Evolutionary conservation across 2,888 invertebrate genomes (phyloP).

Genomic region (Latrodectus elegans): DNA sequence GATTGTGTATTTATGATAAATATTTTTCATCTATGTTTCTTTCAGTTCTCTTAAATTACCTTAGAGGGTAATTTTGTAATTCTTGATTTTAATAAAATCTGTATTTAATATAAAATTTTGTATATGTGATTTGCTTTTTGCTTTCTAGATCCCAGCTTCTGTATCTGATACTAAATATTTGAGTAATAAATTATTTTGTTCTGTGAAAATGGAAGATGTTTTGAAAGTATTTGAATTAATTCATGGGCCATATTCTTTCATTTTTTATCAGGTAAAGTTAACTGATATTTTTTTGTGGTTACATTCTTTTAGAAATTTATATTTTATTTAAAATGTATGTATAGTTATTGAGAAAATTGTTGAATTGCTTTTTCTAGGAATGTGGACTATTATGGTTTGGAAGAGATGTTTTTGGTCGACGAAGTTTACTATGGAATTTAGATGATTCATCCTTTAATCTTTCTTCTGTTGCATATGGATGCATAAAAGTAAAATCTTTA

Average conservation of each 20-base stretch:
- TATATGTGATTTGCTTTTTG: not conserved
- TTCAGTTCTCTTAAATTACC: not conserved
- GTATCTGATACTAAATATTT: conserved; percentile 73
- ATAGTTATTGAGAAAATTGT: not conserved
- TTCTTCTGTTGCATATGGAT: conserved; percentile 26
- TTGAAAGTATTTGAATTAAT: conserved; percentile 79
- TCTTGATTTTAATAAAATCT: not conserved
- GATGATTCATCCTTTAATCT: conserved; percentile 30
- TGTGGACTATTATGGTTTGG: conserved; percentile 83
- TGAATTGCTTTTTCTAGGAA: conserved; percentile 75
- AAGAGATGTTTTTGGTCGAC: conserved; percentile 89
- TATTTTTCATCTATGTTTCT: not conserved
- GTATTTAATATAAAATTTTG: no score
- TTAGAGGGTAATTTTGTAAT: not conserved
- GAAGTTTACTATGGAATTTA: conserved; percentile 82
- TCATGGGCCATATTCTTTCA: conserved; percentile 89
- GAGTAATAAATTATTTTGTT: conserved; percentile 71
- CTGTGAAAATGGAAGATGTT: conserved; percentile 72
- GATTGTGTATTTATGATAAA: not conserved
- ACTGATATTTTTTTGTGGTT: not conserved
- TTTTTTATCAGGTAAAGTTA: conserved; percentile 79
- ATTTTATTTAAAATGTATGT: not conserved
- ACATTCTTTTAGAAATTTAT: not conserved
- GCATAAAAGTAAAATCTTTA: conserved; percentile 2
- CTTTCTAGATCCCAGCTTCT: conserved; percentile 1